Conservation (phyloP, 2,888 invertebrate species). For the Drosophila fulvimacula region DNA sequence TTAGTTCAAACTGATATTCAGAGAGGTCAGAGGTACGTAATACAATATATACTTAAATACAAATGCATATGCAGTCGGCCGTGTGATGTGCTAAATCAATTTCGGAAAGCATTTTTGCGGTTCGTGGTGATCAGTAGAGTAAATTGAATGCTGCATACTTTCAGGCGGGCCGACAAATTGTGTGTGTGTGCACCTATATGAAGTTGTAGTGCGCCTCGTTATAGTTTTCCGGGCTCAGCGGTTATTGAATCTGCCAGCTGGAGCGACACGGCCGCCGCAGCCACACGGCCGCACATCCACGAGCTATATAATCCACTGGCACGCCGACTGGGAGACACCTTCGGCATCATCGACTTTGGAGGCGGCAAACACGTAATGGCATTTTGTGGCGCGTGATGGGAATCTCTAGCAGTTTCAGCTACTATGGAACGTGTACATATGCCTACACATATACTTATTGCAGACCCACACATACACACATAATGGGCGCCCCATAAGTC, state of each 20-base stretch:
- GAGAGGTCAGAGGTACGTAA: background rate
- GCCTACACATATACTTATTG: conserved; percentile 55
- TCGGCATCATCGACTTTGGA: conserved; percentile 34
- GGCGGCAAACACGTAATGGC: conserved; percentile 77
- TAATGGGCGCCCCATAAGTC: conserved; percentile 48
- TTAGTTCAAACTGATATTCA: background rate
- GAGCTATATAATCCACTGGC: conserved; percentile 56
- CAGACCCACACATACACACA: conserved; percentile 1
- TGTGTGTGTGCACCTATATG: background rate
- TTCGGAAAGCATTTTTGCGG: conserved; percentile 60
- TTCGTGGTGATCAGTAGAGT: conserved; percentile 46
- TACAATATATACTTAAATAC: background rate
- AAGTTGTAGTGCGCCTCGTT: conserved; percentile 12
- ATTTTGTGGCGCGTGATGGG: conserved; percentile 77
- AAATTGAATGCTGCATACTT: conserved; percentile 73
- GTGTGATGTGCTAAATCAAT: conserved; percentile 61
- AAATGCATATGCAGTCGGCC: conserved; percentile 27
- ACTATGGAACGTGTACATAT: conserved; percentile 71
- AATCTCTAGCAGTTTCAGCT: conserved; percentile 57
- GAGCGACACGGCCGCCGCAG: conserved; percentile 48
- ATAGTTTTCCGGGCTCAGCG: conserved; percentile 44
- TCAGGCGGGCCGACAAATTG: conserved; percentile 59
- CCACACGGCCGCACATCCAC: conserved; percentile 20
- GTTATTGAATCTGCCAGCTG: conserved; percentile 73
- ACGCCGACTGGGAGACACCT: conserved; percentile 52